phyloP scores from a whole-genome alignment of 2,888 invertebrate species.

The Sthenelais limicola region DNA sequence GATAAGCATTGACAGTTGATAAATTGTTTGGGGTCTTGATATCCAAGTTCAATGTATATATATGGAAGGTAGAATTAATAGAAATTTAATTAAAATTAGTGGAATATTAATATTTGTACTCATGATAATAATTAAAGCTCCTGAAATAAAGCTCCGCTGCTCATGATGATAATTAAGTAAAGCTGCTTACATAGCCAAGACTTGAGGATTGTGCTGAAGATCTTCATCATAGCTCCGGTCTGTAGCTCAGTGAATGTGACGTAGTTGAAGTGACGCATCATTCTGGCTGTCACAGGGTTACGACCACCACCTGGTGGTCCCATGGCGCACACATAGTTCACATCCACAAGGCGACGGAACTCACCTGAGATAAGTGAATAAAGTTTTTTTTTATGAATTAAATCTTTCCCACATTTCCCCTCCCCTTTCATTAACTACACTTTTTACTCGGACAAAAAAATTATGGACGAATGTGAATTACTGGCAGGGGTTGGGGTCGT shows the following conservation, averaged over 20 bases:
- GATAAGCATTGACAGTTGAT: no score
- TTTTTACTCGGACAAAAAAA: no score
- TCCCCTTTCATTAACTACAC: no score
- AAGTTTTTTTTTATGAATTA: no score
- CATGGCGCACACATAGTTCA: slow-evolving; percentile 83
- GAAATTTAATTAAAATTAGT: background rate
- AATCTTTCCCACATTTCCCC: no score
- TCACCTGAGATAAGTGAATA: slow-evolving; percentile 71
- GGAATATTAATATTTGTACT: background rate
- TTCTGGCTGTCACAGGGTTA: slow-evolving; percentile 82
- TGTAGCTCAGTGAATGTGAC: slow-evolving; percentile 86
- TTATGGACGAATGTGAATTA: no score
- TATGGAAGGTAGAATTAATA: no score
- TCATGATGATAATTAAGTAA: no score
- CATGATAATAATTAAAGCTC: background rate
- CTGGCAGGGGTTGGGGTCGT: no score
- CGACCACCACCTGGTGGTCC: slow-evolving; percentile 86
- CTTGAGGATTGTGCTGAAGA: slow-evolving; percentile 81
- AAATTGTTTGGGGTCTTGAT: no score
- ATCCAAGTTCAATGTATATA: no score
- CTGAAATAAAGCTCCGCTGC: background rate
- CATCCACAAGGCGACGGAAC: slow-evolving; percentile 81
- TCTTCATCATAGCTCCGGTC: slow-evolving; percentile 79
- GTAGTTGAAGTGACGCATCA: slow-evolving; percentile 84
- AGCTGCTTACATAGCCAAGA: slow-evolving; percentile 77